Percentiles rank a stretch among this genome's conserved stretches.
Conservation (phyloP, 2,797 vertebrate genomes). For the Gymnoscopelus braueri region DNA sequence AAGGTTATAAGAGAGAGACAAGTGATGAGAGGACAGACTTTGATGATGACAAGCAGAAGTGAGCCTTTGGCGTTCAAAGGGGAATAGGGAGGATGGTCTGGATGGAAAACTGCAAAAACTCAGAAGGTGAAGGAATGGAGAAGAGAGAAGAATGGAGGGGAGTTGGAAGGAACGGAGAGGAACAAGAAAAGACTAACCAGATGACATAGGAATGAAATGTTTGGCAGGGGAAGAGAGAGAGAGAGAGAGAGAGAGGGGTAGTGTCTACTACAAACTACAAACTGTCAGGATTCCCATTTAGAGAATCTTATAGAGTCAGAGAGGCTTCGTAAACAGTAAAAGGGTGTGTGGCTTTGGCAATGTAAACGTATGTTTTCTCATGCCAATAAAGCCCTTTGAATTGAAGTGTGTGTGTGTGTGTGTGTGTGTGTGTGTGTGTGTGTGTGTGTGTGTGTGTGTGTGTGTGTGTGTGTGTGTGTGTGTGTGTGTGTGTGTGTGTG, state of each 20-base stretch:
- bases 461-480: neutral
- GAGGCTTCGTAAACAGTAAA: too few relatives aligned
- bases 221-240: neutral
- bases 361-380: too few relatives aligned
- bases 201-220: slow-evolving; percentile 24
- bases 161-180: slow-evolving; percentile 4
- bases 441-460: slow-evolving; percentile 18
- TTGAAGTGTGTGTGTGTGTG: neutral
- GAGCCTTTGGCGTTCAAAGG: too few relatives aligned
- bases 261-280: too few relatives aligned
- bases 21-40: too few relatives aligned
- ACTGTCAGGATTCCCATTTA: too few relatives aligned
- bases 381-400: too few relatives aligned
- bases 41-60: too few relatives aligned
- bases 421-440: neutral
- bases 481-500: neutral
- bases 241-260: too few relatives aligned
- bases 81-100: neutral
- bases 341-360: too few relatives aligned
- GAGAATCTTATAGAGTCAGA: too few relatives aligned
- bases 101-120: slow-evolving; percentile 26
- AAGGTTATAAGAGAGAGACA: too few relatives aligned
- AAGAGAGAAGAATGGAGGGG: neutral
- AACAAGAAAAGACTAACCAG: slow-evolving; percentile 16
- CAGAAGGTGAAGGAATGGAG: slow-evolving; percentile 27